Base-by-base conservation (phyloP, 2,797 vertebrate species). In the Coregonus ussuriensis region DNA sequence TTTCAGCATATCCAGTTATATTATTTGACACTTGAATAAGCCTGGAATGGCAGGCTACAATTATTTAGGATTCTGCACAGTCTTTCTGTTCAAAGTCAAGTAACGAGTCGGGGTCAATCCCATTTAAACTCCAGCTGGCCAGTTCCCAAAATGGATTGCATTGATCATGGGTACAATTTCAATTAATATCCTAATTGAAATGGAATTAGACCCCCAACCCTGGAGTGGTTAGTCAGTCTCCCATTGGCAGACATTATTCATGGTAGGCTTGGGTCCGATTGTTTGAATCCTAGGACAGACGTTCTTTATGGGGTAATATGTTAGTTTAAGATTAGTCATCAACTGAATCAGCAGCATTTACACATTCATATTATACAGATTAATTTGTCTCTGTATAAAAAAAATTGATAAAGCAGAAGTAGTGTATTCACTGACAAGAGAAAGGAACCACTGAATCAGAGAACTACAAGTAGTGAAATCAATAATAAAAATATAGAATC, bases 271-370 rank as follows among this genome's bases (percentile, higher is more conserved):
- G 59, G 77, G 79, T 72, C 7, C 33, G 62, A 86, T 74, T 62
- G 81, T 72, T 78, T 74, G 72, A 79, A 85, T 77, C 59, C 70
- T 31, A 86, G 78, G 81, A 90, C 82, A 80, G 85, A 84, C 75
- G 81, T 85, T 88, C 81, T 88, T 86, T 84, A 89, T 88, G 84
- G 86, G 83, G 47, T 31, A 74, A 79, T 75, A 47, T 78, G 83
- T 88, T 77, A 67, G 79, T 59, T 52, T 18, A 33, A 81, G 85
- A 91, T 90, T 91, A 90, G 89, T 91, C 88, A 83, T 87, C 80
- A 77, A 85, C 81, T 85, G 75, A 90, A 90, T 90, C 89, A 91
- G 92, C 92, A 93, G 91, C 91, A 93, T 91, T 91, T 92, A 92
- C 89, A 91, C 85, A 86, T 90, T 86, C 86, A 90, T 91, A 90